Conservation (phyloP, 2,888 invertebrate genomes). For the Temnothorax unifasciatus region DNA sequence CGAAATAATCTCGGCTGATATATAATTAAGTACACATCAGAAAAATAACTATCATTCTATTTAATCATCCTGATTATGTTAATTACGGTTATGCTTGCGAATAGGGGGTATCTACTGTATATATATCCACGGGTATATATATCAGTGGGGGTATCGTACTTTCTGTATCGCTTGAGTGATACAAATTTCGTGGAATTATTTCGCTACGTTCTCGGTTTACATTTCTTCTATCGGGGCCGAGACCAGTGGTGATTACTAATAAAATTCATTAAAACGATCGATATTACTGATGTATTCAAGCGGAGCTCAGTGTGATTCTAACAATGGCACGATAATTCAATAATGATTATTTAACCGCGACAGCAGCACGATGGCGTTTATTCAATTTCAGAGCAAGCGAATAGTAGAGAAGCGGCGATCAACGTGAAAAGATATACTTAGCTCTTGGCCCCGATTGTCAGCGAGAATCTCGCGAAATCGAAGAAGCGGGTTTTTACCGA, state of each 20-base stretch:
- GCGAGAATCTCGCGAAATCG: constrained; percentile 38
- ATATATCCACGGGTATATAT: no score
- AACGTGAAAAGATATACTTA: constrained; percentile 59
- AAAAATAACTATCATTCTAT: background rate
- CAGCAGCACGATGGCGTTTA: constrained; percentile 35
- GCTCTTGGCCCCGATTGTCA: constrained; percentile 54
- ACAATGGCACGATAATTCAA: constrained; percentile 56
- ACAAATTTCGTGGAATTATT: constrained; percentile 10
- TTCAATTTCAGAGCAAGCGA: constrained; percentile 38
- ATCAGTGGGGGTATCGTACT: background rate
- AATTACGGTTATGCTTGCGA: background rate
- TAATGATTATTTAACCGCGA: constrained; percentile 60
- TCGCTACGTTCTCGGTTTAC: background rate
- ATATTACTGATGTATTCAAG: constrained; percentile 44
- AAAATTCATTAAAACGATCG: constrained; percentile 44
- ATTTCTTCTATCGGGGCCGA: constrained; percentile 10
- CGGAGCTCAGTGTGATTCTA: constrained; percentile 41
- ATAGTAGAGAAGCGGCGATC: constrained; percentile 39
- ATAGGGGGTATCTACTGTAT: background rate
- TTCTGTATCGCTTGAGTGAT: background rate
- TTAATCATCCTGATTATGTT: background rate
- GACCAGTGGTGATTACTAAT: constrained; percentile 22
- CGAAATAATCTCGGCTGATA: background rate
- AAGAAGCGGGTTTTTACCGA: constrained; percentile 20
- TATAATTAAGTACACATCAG: background rate